Base-by-base conservation (phyloP, 1,140 invertebrate genomes). In the Plectrocnemia conspersa region DNA sequence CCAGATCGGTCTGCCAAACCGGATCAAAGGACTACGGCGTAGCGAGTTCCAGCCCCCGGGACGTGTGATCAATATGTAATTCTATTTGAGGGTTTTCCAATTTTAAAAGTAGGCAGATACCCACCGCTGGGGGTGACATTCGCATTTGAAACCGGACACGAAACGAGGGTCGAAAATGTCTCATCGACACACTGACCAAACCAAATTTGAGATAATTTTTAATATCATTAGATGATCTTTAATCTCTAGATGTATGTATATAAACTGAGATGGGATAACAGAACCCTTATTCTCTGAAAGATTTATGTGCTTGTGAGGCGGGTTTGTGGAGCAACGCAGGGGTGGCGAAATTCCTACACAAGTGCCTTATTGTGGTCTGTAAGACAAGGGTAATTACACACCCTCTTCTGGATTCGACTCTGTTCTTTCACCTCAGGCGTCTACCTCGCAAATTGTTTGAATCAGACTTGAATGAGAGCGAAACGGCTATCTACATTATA, bases 301-400 rank as follows among this genome's bases (percentile, higher is more conserved):
- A 55, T 59, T 59, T 55, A 59, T 55, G 27, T 21, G 29, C 22
- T 11, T 25, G 22, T 18, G 21, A 13, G 47, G 38, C 27, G 44
- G 41, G 36, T 32, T 49, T 15, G 16, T 25, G 15, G 35, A 27
- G 38, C 45, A 18, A 16, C 41, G 56, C 22, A 11, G 35, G 27
- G 32, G 24, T 25, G 36, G n/a, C 33, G 52, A 24, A 23, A 33
- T 24, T 55, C 22, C 44, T 55, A 44, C 33, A 25, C 44, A 48
- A 55, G 53, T 55, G 57, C 47, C 41, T 52, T 52, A 48, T 57
- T 52, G 55, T 48, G 57, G 52, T 24, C 45, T 60, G 58, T 60
- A 54, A 61, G 59, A 61, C 59, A 61, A 57, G 59, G 54, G 59
- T 61, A 61, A 61, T 61, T 61, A 61, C 59, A 57, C 59, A 57